Evolutionary conservation across 1,140 invertebrate genomes (phyloP), one percentile per base, ranked within the genome.

Genomic region (Pogonomyrmex barbatus): DNA sequence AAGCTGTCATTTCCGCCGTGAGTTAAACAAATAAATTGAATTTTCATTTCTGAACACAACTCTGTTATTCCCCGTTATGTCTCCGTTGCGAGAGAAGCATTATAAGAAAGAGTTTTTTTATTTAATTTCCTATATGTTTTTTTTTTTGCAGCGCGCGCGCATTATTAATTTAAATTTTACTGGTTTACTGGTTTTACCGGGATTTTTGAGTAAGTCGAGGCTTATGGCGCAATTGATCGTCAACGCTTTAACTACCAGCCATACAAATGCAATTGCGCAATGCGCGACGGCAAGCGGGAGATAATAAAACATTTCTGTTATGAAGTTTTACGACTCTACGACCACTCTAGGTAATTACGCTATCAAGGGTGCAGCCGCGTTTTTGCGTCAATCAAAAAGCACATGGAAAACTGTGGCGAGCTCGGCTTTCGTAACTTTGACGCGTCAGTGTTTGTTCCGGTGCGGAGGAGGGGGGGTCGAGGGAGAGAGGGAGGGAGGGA

Each of bases 251-350:
- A 83, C 33, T 60, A 17, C 6, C 45, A n/a, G n/a, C n/a, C 30
- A 24, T 47, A 39, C 39, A n/a, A 58, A 39, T 24, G 39, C 39
- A 56, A 9, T 54, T 36, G 50, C 14, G 50, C 9, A 65, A 50
- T 9, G 24, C 17, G 4, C 63, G 9, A 60, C 65, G 14, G n/a
- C 54, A 24, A n/a, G 36, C 52, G 14, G 14, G 17, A 82, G 67
- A 60, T 82, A 82, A 82, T 62, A 42, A 60, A 82, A 82, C 17
- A 82, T 60, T 73, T 82, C 30, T 60, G 39, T 82, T 71, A 60
- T 36, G 54, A 56, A 82, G 17, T 73, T 73, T 82, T 71, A 73
- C 30, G 30, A 82, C 2, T 58, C 65, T 24, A 45, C 30, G 54
- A 60, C 17, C 39, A 58, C 47, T 71, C 17, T 30, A 24, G 10